Conservation (phyloP, 2,113 vertebrate genomes). For the Emydura subglobosa region DNA sequence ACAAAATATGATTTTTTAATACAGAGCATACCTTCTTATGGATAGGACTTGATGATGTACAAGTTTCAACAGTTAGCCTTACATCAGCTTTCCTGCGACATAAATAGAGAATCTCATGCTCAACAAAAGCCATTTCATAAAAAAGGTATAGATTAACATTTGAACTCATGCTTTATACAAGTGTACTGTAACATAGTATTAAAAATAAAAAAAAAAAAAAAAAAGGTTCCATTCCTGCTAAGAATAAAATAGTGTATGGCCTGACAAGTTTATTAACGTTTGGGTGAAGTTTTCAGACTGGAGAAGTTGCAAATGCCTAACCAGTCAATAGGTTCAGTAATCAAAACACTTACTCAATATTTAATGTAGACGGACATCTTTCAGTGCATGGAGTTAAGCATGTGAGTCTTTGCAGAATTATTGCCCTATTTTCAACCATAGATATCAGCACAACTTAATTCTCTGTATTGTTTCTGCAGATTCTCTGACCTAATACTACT, state of each 20-base stretch:
- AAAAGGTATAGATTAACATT: not conserved
- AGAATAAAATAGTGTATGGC: not conserved
- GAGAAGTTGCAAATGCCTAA: not conserved
- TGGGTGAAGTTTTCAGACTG: not conserved
- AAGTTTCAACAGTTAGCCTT: conserved; percentile 16
- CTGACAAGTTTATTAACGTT: not conserved
- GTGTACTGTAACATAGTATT: not conserved
- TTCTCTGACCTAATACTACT: not conserved
- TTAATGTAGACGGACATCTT: not conserved
- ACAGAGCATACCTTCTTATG: not conserved
- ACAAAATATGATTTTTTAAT: not conserved
- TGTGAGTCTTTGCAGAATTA: not conserved
- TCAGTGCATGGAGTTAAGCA: not conserved
- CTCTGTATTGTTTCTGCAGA: not conserved
- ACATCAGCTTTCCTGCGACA: not conserved
- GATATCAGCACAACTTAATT: not conserved
- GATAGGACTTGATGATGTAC: not conserved
- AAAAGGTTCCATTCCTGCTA: not conserved
- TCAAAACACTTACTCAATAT: not conserved
- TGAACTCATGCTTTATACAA: not conserved
- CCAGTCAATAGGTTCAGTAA: not conserved
- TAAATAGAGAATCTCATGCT: not conserved
- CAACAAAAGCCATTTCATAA: not conserved
- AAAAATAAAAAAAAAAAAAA: not conserved
- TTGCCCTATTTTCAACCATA: not conserved